phyloP scores from a whole-genome alignment of 2,113 vertebrate species.

The Marcusenius ussheri region DNA sequence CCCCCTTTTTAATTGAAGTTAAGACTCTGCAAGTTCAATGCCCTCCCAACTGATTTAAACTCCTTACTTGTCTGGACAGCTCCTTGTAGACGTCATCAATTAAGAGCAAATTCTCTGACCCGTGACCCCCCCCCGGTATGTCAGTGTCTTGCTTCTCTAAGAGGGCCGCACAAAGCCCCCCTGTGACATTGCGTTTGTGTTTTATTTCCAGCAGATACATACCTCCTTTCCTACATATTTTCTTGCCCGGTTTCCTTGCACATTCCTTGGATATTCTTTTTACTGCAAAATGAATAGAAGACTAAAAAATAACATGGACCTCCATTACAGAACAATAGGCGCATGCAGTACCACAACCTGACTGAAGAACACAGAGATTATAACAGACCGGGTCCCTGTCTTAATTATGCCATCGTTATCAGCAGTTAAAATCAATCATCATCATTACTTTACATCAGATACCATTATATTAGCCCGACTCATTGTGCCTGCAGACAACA shows the following conservation, averaged over 20 bases:
- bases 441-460: constrained; percentile 45
- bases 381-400: constrained; percentile 48
- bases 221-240: constrained; percentile 99
- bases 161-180: constrained; percentile 36
- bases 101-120: constrained; percentile 45
- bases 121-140: constrained; percentile 40
- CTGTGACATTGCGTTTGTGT: constrained; percentile 41
- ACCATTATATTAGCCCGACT: constrained; percentile 63
- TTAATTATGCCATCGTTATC: constrained; percentile 20
- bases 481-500: constrained; percentile 80
- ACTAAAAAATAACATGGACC: constrained; percentile 99
- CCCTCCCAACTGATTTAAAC: constrained; percentile 49
- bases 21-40: constrained; percentile 43
- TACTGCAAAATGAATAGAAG: constrained; percentile 99
- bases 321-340: constrained; percentile 83
- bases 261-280: constrained; percentile 99
- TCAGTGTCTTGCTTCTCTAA: constrained; percentile 32
- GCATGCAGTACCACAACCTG: constrained; percentile 83
- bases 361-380: constrained; percentile 41
- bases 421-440: constrained; percentile 46
- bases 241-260: constrained; percentile 99
- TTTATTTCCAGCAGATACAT: constrained; percentile 78
- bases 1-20: constrained; percentile 58
- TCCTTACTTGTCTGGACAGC: constrained; percentile 31
- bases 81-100: constrained; percentile 40